Evolutionary conservation across 2,113 vertebrate genomes (phyloP).

Genomic region (Pterocles burchelli): DNA sequence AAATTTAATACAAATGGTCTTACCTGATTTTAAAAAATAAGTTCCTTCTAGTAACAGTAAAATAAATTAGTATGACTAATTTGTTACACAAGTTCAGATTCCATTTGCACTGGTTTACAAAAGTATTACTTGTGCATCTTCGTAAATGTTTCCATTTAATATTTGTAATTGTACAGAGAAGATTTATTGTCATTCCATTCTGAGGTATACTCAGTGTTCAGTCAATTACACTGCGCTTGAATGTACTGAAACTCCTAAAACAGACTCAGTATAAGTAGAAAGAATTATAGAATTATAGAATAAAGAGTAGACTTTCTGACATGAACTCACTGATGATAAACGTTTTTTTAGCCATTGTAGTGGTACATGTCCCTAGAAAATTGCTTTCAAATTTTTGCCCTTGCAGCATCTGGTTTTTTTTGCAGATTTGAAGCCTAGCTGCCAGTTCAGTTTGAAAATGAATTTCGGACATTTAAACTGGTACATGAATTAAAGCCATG

Average conservation of each 20-base stretch:
- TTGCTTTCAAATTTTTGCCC: neutral
- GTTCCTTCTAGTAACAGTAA: neutral
- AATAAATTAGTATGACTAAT: neutral
- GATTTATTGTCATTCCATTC: neutral
- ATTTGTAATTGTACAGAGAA: neutral
- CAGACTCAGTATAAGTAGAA: neutral
- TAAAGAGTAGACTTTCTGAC: neutral
- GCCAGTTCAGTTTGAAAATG: conserved; percentile 9
- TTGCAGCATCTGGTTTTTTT: neutral
- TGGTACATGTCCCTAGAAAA: neutral
- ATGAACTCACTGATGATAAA: neutral
- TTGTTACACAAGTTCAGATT: neutral
- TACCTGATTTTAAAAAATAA: neutral
- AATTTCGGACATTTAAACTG: conserved; percentile 35
- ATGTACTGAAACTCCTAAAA: neutral
- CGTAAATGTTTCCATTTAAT: neutral
- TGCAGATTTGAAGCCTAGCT: neutral
- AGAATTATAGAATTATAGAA: too few relatives aligned
- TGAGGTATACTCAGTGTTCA: neutral
- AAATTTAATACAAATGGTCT: neutral
- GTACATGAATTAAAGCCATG: neutral
- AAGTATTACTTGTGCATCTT: neutral
- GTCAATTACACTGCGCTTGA: neutral
- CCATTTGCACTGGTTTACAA: neutral
- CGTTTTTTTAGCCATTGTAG: neutral